phyloP scores from a whole-genome alignment of 2,113 vertebrate genomes.

The Platichthys flesus region DNA sequence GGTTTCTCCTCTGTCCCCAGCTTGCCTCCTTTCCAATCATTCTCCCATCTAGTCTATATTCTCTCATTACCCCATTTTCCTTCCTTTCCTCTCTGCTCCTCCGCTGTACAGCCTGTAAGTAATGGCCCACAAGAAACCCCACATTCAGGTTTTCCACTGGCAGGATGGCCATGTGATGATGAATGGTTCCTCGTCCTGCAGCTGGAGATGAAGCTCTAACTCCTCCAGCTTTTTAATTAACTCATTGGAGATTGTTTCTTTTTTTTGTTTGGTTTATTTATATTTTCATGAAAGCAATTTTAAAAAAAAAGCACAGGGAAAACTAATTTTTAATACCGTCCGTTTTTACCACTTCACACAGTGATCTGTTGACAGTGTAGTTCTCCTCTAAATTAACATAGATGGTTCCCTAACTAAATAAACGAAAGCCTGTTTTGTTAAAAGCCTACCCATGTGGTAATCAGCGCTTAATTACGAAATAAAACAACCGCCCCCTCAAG shows the following conservation, averaged over 20 bases:
- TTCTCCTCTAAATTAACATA: constrained; percentile 36
- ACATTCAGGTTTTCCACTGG: no score
- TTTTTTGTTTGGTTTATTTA: constrained; percentile 9
- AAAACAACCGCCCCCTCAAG: constrained; percentile 39
- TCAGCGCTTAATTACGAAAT: constrained; percentile 46
- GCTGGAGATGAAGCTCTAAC: background rate
- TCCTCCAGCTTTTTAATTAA: background rate
- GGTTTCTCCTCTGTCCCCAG: background rate
- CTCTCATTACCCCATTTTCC: constrained; percentile 15
- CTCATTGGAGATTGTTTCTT: background rate
- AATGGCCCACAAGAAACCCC: no score
- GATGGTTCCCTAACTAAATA: constrained; percentile 25
- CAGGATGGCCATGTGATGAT: no score
- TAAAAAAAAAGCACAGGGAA: background rate
- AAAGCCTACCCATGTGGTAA: constrained; percentile 49
- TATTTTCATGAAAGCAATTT: background rate
- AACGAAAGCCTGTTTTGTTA: constrained; percentile 45
- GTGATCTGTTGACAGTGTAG: constrained; percentile 1
- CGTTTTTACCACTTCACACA: constrained; percentile 31
- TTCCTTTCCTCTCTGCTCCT: background rate
- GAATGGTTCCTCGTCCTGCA: background rate
- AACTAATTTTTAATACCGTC: constrained; percentile 33
- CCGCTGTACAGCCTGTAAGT: no score
- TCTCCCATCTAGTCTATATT: background rate
- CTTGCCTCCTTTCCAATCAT: background rate